Evolutionary conservation across 2,888 invertebrate genomes (phyloP).

Genomic region (Bibio marci): DNA sequence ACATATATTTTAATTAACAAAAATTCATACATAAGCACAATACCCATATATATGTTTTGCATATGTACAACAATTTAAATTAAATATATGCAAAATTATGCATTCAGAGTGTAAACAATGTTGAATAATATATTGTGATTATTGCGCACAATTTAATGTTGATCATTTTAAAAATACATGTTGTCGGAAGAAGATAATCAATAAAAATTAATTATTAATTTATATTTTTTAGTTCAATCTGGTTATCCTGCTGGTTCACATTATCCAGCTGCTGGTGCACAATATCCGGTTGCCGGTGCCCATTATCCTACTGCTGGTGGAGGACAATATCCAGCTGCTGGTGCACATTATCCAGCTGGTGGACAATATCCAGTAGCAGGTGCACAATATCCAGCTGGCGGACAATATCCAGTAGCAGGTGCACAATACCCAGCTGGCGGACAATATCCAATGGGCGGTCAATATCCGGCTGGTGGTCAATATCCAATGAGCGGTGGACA

Average conservation of each 20-base stretch:
- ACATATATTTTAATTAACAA: too few species aligned
- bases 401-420: neutral
- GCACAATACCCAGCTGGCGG: neutral
- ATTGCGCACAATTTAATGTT: too few species aligned
- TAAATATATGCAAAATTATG: too few species aligned
- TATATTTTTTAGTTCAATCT: conserved; percentile 20
- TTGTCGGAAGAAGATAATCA: too few species aligned
- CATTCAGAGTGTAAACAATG: too few species aligned
- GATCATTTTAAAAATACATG: too few species aligned
- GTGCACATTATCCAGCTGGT: conserved; percentile 12
- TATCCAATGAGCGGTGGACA: neutral
- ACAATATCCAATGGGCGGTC: conserved; percentile 8
- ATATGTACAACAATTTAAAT: too few species aligned
- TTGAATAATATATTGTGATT: too few species aligned
- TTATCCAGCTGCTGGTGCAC: conserved; percentile 10
- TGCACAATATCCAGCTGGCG: conserved; percentile 6
- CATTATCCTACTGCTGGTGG: conserved; percentile 4
- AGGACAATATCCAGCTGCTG: neutral
- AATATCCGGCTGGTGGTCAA: conserved; percentile 11
- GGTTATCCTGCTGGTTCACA: conserved; percentile 12
- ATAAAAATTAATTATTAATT: too few species aligned
- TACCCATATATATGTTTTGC: too few species aligned
- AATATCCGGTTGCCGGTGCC: conserved; percentile 4
- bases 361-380: conserved; percentile 16
- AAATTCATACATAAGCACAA: too few species aligned